Evolutionary conservation across 2,113 vertebrate species (phyloP).

Genomic region (Anseranas semipalmata): DNA sequence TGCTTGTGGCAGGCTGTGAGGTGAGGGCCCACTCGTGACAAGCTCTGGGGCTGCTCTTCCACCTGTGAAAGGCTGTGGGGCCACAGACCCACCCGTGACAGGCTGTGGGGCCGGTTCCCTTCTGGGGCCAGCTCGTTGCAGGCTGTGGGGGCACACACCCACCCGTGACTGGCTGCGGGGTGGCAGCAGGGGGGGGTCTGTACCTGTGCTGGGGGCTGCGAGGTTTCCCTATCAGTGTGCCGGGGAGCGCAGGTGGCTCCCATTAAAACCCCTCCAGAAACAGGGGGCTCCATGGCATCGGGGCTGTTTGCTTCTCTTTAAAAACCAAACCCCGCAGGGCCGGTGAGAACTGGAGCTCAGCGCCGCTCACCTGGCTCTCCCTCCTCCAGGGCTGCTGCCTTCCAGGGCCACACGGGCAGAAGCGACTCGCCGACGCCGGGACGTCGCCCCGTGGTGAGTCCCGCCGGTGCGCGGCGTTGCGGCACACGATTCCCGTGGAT

Average conservation of each 20-base stretch:
- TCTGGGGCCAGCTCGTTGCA: too few species aligned
- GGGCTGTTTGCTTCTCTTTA: too few species aligned
- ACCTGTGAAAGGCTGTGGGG: too few species aligned
- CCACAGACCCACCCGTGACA: too few species aligned
- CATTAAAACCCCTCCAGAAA: background rate
- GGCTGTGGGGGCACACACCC: too few species aligned
- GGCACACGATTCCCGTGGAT: rapidly evolving
- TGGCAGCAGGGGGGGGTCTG: background rate
- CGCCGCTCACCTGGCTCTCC: rapidly evolving
- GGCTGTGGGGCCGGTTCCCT: rapidly evolving
- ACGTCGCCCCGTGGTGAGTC: rapidly evolving
- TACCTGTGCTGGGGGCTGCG: too few species aligned
- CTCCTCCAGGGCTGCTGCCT: background rate
- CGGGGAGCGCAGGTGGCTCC: rapidly evolving
- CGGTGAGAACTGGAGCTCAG: rapidly evolving
- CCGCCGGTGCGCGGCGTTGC: background rate
- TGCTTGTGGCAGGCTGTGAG: background rate
- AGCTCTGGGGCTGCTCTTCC: too few species aligned
- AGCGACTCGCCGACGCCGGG: rapidly evolving
- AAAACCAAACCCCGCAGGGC: too few species aligned
- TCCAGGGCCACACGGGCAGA: background rate
- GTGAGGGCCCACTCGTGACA: rapidly evolving
- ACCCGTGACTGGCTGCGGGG: too few species aligned
- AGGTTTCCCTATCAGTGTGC: too few species aligned
- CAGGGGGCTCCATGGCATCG: rapidly evolving